Evolutionary conservation across 2,888 invertebrate genomes (phyloP).

Genomic region (Agriopis marginaria): DNA sequence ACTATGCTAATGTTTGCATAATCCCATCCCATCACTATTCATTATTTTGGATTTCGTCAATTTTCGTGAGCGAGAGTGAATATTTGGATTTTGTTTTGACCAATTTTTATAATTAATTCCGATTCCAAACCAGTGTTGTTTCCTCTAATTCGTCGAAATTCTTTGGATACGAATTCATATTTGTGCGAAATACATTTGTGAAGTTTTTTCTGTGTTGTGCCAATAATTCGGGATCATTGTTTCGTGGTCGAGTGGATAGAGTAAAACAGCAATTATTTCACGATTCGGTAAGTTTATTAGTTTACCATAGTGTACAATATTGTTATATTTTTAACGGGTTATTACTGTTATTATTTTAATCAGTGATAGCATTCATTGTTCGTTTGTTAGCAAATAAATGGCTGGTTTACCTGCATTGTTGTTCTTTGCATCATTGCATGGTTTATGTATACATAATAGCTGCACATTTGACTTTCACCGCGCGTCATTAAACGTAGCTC

Average conservation of each 20-base stretch:
- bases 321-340: background rate
- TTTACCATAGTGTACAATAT: background rate
- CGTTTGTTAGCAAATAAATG: background rate
- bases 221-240: constrained; percentile 52
- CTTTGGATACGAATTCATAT: background rate
- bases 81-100: background rate
- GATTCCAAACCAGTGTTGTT: background rate
- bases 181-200: constrained; percentile 14
- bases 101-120: background rate
- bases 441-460: background rate
- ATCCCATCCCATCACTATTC: constrained; percentile 16
- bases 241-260: constrained; percentile 15
- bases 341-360: background rate
- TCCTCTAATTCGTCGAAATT: background rate
- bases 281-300: constrained; percentile 21
- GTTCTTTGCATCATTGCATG: constrained; percentile 18
- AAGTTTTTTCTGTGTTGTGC: constrained; percentile 45
- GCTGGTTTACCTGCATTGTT: background rate
- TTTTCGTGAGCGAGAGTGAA: background rate
- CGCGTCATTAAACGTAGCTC: constrained; percentile 9
- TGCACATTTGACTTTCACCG: constrained; percentile 26
- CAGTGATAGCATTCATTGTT: background rate
- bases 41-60: constrained; percentile 19
- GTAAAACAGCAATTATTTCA: constrained; percentile 26
- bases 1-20: no score